A percentile compares a stretch with the other conserved stretches of the same genome.
These are phyloP conservation scores for Crossocerus cetratus DNA, from an alignment of 2,888 invertebrate genomes.

Conservation along the genomic window DNA sequence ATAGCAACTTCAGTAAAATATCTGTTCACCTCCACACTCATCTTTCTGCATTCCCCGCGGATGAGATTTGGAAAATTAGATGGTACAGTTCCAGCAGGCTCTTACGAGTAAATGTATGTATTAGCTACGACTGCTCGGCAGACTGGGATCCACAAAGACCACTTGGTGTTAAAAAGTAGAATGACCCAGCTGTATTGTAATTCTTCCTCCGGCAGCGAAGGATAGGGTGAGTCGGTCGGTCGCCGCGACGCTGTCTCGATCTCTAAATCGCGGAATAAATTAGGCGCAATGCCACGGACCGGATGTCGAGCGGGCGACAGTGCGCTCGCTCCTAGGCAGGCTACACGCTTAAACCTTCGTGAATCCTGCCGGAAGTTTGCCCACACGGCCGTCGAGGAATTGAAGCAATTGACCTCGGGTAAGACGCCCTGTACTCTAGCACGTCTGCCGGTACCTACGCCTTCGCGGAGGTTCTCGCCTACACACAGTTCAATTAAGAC, in stretches of 20 bases:
- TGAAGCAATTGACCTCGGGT: slow-evolving; percentile 59
- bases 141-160: too few relatives aligned
- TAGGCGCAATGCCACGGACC: slow-evolving; percentile 40
- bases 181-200: too few relatives aligned
- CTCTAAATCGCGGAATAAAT: slow-evolving; percentile 55
- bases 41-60: too few relatives aligned
- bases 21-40: too few relatives aligned
- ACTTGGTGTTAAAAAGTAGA: too few relatives aligned
- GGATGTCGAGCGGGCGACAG: slow-evolving; percentile 53
- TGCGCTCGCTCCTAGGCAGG: slow-evolving; percentile 21
- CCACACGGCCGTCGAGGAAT: slow-evolving; percentile 53
- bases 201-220: too few relatives aligned
- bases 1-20: too few relatives aligned
- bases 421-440: slow-evolving; percentile 24
- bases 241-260: slow-evolving; percentile 43
- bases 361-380: slow-evolving; percentile 61
- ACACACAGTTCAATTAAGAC: background rate
- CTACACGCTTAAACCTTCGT: slow-evolving; percentile 41
- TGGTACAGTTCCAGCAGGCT: too few relatives aligned
- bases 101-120: too few relatives aligned
- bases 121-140: too few relatives aligned
- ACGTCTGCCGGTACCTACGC: slow-evolving; percentile 32
- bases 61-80: too few relatives aligned
- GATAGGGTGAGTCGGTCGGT: background rate
- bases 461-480: slow-evolving; percentile 29